Evolutionary conservation across 1,140 invertebrate genomes (phyloP).

Genomic region (Rhopalosiphum maidis): DNA sequence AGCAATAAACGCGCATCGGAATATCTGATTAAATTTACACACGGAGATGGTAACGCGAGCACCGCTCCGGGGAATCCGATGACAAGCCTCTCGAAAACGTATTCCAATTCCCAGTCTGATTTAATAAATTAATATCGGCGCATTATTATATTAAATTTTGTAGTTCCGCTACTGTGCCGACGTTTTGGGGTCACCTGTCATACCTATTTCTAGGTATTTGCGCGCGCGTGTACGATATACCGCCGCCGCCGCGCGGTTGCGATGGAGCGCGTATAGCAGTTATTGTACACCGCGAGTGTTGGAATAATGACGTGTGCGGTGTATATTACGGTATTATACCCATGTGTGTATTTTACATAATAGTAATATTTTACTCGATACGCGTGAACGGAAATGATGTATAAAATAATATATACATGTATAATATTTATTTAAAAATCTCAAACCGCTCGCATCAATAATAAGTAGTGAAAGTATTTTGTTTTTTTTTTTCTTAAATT

Average conservation of each 20-base stretch:
- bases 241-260: too few species aligned
- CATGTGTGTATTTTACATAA: not conserved
- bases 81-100: conserved; percentile 50
- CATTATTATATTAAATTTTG: not conserved
- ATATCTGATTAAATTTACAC: conserved; percentile 44
- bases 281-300: not conserved
- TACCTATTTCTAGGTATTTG: not conserved
- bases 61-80: conserved; percentile 47
- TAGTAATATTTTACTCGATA: not conserved
- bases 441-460: not conserved
- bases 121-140: conserved; percentile 44
- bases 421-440: not conserved
- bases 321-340: not conserved
- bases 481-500: too few species aligned
- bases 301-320: not conserved
- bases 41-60: not conserved
- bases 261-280: not conserved
- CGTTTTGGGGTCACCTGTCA: not conserved
- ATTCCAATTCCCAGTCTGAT: conserved; percentile 43
- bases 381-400: not conserved
- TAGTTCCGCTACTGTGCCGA: not conserved
- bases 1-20: not conserved
- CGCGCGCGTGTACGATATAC: not conserved
- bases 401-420: not conserved
- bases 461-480: not conserved